Conservation (phyloP, 2,888 invertebrate genomes). For the Leucophenga maculata region DNA sequence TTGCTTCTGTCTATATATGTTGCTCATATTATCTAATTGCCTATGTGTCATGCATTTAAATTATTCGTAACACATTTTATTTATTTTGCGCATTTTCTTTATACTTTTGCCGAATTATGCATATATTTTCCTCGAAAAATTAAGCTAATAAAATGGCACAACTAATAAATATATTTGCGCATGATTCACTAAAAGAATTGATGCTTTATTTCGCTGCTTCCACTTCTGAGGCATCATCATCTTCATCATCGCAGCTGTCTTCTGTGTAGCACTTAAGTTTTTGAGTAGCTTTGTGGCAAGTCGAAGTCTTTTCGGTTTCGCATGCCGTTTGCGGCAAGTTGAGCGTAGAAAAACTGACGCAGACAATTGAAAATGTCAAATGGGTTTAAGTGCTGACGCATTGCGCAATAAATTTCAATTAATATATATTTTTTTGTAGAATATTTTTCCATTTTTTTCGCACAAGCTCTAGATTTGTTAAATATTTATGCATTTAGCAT, state of each 20-base stretch:
- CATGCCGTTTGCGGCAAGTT: neutral
- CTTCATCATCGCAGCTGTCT: neutral
- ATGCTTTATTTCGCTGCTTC: neutral
- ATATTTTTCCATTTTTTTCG: constrained; percentile 1
- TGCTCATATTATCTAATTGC: constrained; percentile 11
- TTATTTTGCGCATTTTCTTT: neutral
- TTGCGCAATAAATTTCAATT: constrained; percentile 55
- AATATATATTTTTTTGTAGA: constrained; percentile 34
- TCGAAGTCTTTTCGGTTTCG: neutral
- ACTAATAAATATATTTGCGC: constrained; percentile 7
- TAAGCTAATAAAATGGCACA: constrained; percentile 14
- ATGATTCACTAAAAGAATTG: constrained; percentile 7
- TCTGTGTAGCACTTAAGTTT: neutral
- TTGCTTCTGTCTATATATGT: neutral
- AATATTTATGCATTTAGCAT: neutral
- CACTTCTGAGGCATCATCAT: neutral
- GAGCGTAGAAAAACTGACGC: constrained; percentile 16
- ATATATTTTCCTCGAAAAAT: constrained; percentile 3
- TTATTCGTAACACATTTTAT: constrained; percentile 4
- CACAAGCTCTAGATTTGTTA: neutral
- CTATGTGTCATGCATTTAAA: constrained; percentile 22
- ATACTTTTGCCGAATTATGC: neutral
- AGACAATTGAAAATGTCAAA: constrained; percentile 53
- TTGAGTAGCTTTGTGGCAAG: neutral
- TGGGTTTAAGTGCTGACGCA: constrained; percentile 52